Evolutionary conservation across 2,888 invertebrate genomes (phyloP), one percentile per base, ranked within the genome.

Genomic region (Temnothorax ravouxi): DNA sequence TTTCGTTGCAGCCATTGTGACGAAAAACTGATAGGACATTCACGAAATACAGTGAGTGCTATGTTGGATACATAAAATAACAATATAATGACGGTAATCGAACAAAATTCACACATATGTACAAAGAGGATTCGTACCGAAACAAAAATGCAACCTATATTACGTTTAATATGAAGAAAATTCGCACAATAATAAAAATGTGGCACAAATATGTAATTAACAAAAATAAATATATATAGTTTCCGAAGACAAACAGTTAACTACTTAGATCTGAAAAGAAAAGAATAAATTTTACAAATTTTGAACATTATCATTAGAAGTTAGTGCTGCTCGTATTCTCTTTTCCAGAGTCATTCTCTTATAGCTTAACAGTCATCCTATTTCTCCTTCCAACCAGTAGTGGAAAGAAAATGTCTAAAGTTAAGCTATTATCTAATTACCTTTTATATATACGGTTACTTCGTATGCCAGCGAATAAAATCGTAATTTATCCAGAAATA

Each of bases 61-160:
- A 54, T 29, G 9, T 54, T 29, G n/a, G 8, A 66, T 67, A 9
- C 29, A 44, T n/a, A 67, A 54, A 67, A n/a, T 67, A 62, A 38
- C 41, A 15, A 21, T 54, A 41, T 74, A 64, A 72, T 54, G 18
- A 80, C 25, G 41, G 21, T 62, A 80, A 81, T 62, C 64, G 9
- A 34, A 59, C 11, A 52, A 74, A 82, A 9, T 47, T 21, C 11
- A 38, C 80, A 61, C 18, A 64, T 61, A 13, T 29, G 44, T 50
- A 52, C 3, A 62, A 21, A 47, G 18, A 8, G 34, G 34, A 74
- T 64, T 74, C 4, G 9, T 11, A 54, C 18, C 2, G 2, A 25
- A 74, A 13, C 54, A 8, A 66, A 52, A 52, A 6, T 11, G 74
- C 21, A 41, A 29, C 13, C 8, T 66, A 66, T 15, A 41, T 80